Evolutionary conservation across 2,888 invertebrate genomes (phyloP).

Genomic region (Antheraea assamensis): DNA sequence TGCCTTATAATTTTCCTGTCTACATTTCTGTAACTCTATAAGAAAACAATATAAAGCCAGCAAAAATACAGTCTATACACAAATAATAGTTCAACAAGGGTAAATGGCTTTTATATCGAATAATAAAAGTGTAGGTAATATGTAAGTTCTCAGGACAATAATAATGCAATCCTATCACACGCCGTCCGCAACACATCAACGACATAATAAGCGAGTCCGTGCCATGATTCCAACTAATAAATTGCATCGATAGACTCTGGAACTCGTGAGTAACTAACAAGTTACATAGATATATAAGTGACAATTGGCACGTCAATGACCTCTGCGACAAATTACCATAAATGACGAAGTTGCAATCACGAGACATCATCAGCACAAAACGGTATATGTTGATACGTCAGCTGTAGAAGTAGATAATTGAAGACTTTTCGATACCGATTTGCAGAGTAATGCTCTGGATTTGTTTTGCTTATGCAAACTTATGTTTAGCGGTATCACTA

Average conservation of each 20-base stretch:
- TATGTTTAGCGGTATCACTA: too few species aligned
- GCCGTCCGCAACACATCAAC: neutral
- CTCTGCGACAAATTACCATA: neutral
- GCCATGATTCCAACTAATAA: neutral
- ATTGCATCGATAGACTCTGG: neutral
- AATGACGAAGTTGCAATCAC: neutral
- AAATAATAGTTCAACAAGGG: too few species aligned
- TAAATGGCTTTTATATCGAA: too few species aligned
- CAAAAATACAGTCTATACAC: too few species aligned
- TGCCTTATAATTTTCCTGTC: too few species aligned
- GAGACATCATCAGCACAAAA: neutral
- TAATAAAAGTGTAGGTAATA: neutral
- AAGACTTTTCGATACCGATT: neutral
- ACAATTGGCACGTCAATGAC: conserved; percentile 3
- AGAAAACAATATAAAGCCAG: too few species aligned
- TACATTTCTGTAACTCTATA: too few species aligned
- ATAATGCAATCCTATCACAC: neutral
- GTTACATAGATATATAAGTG: too few species aligned
- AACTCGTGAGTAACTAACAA: neutral
- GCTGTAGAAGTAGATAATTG: neutral
- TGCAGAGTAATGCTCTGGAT: neutral
- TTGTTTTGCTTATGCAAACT: neutral
- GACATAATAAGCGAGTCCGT: neutral
- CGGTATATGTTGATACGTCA: neutral
- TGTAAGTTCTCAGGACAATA: neutral